A percentile compares a stretch with the other conserved stretches of the same genome.
Evolutionary conservation across 1,140 invertebrate species (phyloP).

Genomic region (fruit fly (Drosophila melanogaster)): DNA sequence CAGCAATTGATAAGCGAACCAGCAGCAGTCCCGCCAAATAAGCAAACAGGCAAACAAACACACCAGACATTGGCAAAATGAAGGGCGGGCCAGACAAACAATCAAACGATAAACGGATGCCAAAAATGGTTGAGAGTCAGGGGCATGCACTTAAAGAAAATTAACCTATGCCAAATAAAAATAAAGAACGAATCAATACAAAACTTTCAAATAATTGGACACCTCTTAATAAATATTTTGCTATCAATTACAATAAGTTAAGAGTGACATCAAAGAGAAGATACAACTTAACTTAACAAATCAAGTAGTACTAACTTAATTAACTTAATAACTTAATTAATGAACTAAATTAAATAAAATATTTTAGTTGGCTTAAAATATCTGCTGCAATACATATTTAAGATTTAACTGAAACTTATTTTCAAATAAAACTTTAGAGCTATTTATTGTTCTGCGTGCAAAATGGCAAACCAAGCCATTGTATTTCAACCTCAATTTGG

Average conservation of each 20-base stretch:
- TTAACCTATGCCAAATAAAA: no score
- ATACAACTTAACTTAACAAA: no score
- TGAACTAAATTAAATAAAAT: neutral
- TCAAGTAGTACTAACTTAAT: neutral
- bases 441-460: slow-evolving; percentile 1
- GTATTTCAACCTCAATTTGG: slow-evolving; percentile 84
- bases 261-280: no score
- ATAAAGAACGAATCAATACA: neutral
- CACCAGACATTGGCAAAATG: slow-evolving; percentile 20
- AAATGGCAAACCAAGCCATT: slow-evolving; percentile 31
- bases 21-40: slow-evolving; percentile 67
- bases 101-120: slow-evolving; percentile 81
- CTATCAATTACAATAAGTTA: no score
- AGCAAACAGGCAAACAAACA: slow-evolving; percentile 60
- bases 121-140: slow-evolving; percentile 47
- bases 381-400: no score
- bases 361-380: neutral
- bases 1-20: slow-evolving; percentile 77
- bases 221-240: neutral
- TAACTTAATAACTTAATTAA: no score
- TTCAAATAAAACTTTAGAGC: no score
- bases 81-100: slow-evolving; percentile 72
- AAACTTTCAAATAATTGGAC: neutral
- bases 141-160: slow-evolving; percentile 16
- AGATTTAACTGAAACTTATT: no score